phyloP scores from a whole-genome alignment of 2,113 vertebrate species.

The Paracyprichromis sp. region DNA sequence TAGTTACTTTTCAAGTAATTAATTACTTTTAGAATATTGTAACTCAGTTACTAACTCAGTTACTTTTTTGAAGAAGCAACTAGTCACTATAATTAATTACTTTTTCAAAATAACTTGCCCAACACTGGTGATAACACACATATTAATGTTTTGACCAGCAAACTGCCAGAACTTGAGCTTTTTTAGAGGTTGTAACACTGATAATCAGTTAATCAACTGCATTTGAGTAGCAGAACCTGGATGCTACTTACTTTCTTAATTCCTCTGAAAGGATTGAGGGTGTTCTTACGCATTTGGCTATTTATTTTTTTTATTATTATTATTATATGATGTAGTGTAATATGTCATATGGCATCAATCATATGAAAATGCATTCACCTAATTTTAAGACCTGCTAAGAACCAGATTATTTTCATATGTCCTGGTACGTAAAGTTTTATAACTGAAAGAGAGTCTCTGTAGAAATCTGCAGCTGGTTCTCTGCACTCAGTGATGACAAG shows the following conservation, averaged over 20 bases:
- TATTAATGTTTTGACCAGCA: neutral
- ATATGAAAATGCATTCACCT: neutral
- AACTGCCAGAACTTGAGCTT: neutral
- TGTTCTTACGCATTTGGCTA: neutral
- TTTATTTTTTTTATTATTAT: neutral
- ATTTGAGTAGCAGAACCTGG: neutral
- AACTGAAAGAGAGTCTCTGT: neutral
- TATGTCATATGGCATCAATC: neutral
- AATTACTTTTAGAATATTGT: too few species aligned
- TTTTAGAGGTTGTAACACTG: neutral
- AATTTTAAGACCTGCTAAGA: neutral
- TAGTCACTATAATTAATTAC: too few species aligned
- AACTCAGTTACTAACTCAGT: too few species aligned
- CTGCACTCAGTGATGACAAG: neutral
- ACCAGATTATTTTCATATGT: neutral
- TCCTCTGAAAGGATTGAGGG: neutral
- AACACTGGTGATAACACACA: neutral
- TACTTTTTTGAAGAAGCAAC: too few species aligned
- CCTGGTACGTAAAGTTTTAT: neutral
- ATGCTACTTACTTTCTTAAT: neutral
- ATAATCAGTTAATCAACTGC: neutral
- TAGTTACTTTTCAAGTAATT: too few species aligned
- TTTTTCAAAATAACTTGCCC: too few species aligned
- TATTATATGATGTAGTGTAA: neutral
- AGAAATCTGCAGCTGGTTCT: neutral